phyloP scores from a whole-genome alignment of 2,113 vertebrate genomes.

The Caretta caretta region DNA sequence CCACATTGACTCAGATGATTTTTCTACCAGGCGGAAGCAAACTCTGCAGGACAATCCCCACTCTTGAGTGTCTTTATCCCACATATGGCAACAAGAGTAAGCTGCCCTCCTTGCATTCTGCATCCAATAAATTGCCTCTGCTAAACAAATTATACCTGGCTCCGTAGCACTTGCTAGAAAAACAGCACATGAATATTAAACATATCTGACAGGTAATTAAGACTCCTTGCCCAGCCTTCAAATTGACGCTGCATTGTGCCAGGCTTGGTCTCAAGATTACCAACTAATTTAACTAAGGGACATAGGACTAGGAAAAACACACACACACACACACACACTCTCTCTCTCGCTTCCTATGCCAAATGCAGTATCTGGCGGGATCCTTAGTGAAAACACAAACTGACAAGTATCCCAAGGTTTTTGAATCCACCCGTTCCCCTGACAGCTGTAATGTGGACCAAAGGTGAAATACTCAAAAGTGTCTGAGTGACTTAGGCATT shows the following conservation, averaged over 20 bases:
- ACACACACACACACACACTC: neutral
- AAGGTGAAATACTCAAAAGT: neutral
- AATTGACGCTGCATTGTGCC: neutral
- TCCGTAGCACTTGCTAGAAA: neutral
- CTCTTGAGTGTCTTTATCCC: neutral
- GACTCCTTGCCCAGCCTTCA: neutral
- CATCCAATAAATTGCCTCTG: neutral
- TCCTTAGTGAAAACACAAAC: neutral
- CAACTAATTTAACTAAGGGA: neutral
- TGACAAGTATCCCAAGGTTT: neutral
- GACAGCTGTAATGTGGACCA: neutral
- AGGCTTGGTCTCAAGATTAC: fast-evolving
- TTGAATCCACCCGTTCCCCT: neutral
- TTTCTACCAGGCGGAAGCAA: fast-evolving
- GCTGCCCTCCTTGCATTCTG: neutral
- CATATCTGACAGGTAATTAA: neutral
- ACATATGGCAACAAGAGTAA: neutral
- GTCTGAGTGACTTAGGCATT: neutral
- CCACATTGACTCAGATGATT: neutral
- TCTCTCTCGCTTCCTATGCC: neutral
- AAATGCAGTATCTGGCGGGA: neutral
- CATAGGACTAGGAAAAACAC: neutral
- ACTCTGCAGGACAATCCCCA: neutral
- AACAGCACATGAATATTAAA: neutral
- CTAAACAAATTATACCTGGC: neutral